These are phyloP conservation scores for Rhizomys pruinosus DNA, from an alignment of 2,113 vertebrate species.

Conservation along the genomic window DNA sequence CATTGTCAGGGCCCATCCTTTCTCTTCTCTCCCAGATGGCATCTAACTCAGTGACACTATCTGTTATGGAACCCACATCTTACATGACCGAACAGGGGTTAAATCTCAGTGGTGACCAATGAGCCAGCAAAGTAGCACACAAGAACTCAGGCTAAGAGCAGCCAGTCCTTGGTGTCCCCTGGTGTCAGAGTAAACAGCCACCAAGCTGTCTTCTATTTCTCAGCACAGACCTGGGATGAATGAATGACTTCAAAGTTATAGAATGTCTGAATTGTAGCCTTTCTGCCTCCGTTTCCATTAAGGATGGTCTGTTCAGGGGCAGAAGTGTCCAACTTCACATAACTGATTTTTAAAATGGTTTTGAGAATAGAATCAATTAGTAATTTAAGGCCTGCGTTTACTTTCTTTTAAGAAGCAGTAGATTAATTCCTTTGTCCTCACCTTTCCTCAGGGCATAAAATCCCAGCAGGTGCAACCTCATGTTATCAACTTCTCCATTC, in stretches of 20 bases:
- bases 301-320: not conserved
- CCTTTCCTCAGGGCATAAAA: not conserved
- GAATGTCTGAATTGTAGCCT: not conserved
- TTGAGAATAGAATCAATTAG: not conserved
- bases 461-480: accelerated
- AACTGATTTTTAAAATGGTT: constrained; percentile 18
- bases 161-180: not conserved
- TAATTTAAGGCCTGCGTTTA: not conserved
- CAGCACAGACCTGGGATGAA: not conserved
- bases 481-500: not conserved
- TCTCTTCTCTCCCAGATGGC: not conserved
- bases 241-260: not conserved
- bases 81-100: not conserved
- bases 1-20: no score
- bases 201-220: accelerated
- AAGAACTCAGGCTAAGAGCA: not conserved
- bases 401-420: not conserved
- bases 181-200: not conserved
- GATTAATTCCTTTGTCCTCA: not conserved
- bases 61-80: not conserved
- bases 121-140: not conserved
- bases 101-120: not conserved
- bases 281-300: not conserved
- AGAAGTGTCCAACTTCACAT: not conserved
- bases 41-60: not conserved